Percentiles rank a stretch among this genome's conserved stretches.
Evolutionary conservation across 2,888 invertebrate genomes (phyloP).

Genomic region (Tuta absoluta): DNA sequence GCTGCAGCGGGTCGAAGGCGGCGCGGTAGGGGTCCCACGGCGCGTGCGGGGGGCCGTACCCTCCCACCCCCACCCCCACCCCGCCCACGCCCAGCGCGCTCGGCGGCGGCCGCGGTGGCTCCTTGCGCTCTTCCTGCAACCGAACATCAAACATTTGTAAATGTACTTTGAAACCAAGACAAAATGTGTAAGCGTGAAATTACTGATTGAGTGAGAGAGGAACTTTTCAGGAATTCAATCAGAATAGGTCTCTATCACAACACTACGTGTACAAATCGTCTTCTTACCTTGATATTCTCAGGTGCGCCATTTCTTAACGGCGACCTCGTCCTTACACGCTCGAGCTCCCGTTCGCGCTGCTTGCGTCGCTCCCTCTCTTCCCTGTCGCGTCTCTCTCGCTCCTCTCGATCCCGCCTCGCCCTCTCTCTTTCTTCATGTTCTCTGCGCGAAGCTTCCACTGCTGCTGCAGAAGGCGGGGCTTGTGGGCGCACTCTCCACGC

Average conservation of each 20-base stretch:
- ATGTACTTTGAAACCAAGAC: too few relatives aligned
- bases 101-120: conserved; percentile 71
- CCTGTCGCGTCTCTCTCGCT: conserved; percentile 81
- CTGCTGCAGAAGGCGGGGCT: conserved; percentile 49
- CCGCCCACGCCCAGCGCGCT: conserved; percentile 61
- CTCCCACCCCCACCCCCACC: conserved; percentile 52
- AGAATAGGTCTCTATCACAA: too few relatives aligned
- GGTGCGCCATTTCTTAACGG: conserved; percentile 87
- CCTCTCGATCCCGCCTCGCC: conserved; percentile 83
- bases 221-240: too few relatives aligned
- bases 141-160: neutral
- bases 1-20: conserved; percentile 85
- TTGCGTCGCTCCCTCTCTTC: conserved; percentile 82
- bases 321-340: conserved; percentile 85
- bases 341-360: conserved; percentile 80
- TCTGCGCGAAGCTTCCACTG: conserved; percentile 62
- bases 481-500: conserved; percentile 66
- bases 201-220: too few relatives aligned
- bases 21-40: conserved; percentile 86
- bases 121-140: conserved; percentile 73
- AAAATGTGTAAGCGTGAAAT: too few relatives aligned
- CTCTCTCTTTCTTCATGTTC: conserved; percentile 76
- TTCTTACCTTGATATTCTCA: conserved; percentile 57
- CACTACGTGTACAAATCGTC: too few relatives aligned
- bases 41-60: conserved; percentile 82